These are phyloP conservation scores for Aricia agestis DNA, from an alignment of 1,140 invertebrate genomes.

Conservation along the genomic window DNA sequence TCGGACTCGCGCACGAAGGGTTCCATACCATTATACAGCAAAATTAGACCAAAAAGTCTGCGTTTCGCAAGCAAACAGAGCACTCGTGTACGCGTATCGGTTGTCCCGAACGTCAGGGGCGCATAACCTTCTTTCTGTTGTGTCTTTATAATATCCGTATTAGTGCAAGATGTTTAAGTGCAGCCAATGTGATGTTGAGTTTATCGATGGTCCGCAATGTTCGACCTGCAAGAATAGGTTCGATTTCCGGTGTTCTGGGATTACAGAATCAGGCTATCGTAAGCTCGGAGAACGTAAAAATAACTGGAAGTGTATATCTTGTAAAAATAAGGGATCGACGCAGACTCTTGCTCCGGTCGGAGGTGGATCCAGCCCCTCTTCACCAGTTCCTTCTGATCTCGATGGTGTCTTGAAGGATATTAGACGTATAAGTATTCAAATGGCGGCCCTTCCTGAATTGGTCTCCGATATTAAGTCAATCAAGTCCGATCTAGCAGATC, in stretches of 20 bases:
- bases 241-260: constrained; percentile 8
- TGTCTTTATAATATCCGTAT: neutral
- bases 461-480: neutral
- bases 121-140: neutral
- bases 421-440: neutral
- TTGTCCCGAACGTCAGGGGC: neutral
- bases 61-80: neutral
- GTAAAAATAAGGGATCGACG: neutral
- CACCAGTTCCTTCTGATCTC: neutral
- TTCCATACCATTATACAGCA: too few relatives aligned
- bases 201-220: neutral
- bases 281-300: neutral
- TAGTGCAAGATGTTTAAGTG: constrained; percentile 6
- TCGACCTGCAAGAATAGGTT: neutral
- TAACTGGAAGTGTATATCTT: neutral
- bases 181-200: neutral
- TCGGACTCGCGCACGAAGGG: too few relatives aligned
- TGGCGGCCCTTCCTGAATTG: neutral
- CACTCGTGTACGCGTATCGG: neutral
- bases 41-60: too few relatives aligned
- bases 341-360: neutral
- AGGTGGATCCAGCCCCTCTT: neutral
- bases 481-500: neutral
- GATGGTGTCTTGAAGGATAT: neutral
- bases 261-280: neutral